These are phyloP conservation scores for Euthynnus affinis DNA, from an alignment of 2,797 vertebrate genomes.

Conservation along the genomic window DNA sequence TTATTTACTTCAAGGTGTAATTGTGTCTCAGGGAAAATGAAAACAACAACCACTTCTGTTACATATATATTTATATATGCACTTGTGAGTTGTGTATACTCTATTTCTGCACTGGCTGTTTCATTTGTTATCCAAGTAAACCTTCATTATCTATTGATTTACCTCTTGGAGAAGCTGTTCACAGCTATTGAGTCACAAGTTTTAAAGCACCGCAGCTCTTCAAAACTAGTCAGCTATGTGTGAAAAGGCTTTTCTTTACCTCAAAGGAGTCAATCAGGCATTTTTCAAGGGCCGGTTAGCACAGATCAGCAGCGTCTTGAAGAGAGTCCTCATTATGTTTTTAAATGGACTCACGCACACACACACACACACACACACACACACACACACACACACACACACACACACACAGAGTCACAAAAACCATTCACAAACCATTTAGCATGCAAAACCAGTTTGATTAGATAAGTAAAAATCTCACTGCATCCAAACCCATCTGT, in stretches of 20 bases:
- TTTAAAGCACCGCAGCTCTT: slow-evolving; percentile 16
- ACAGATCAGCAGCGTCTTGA: slow-evolving; percentile 27
- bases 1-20: neutral
- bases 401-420: neutral
- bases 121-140: neutral
- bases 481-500: slow-evolving; percentile 33
- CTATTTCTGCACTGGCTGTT: neutral
- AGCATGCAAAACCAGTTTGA: slow-evolving; percentile 20
- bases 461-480: slow-evolving; percentile 5
- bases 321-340: slow-evolving; percentile 24
- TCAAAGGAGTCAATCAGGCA: slow-evolving; percentile 52
- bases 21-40: neutral
- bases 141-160: slow-evolving; percentile 24
- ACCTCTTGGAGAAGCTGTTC: slow-evolving; percentile 27
- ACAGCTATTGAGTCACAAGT: slow-evolving; percentile 18
- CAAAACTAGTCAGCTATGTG: slow-evolving; percentile 50
- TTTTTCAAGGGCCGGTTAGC: slow-evolving; percentile 36
- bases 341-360: neutral
- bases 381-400: neutral
- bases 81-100: neutral
- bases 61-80: neutral
- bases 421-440: neutral
- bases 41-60: slow-evolving; percentile 5
- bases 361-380: neutral
- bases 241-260: slow-evolving; percentile 53